Base-by-base conservation (phyloP, 2,113 vertebrate genomes). In the Antechinus flavipes region DNA sequence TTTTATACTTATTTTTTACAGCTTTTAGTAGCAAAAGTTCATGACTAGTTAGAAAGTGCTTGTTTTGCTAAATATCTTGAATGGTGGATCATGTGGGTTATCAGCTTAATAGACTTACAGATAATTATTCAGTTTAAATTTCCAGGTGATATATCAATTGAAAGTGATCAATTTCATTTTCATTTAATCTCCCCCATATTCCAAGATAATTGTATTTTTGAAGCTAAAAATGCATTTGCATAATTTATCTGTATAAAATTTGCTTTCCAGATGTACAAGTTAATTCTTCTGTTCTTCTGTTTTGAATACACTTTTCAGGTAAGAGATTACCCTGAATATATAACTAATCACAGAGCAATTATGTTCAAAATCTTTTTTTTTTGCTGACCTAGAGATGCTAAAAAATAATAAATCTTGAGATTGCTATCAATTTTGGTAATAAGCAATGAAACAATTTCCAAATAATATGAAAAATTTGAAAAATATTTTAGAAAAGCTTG, bases 301-400 rank as follows among this genome's bases (percentile, higher is more conserved):
- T 96, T 98, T 68, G 96, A 97, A 46, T 96, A 61, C 52, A 22
- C 98, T 68, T 93, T 98, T 93, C 98, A 99, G 98, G 98, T 99
- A 98, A 98, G 98, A 94, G 93, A 95, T 92, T 91, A 14, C 42
- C 2, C 96, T 54, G 1, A 50, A 0, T 23, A 11, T 94, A 30
- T 0, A 3, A 89, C 42, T 11, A 93, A 53, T 46, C 26, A 12
- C 54, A 94, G 90, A 94, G 27, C 3, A n/a, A 93, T 68, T 53
- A 90, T 91, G 11, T 93, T 91, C 35, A 56, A 92, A 61, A 35
- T 5, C 6, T 3, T n/a, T 26, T 76, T 76, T 76, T 0, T 1
- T 2, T 55, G 2, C 0, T 94, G 91, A 52, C 50, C 53, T 22
- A 8, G 25, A 27, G 52, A 54, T 93, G 8, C 42, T 93, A 42